Evolutionary conservation across 2,113 vertebrate genomes (phyloP).

Genomic region (Morone saxatilis): DNA sequence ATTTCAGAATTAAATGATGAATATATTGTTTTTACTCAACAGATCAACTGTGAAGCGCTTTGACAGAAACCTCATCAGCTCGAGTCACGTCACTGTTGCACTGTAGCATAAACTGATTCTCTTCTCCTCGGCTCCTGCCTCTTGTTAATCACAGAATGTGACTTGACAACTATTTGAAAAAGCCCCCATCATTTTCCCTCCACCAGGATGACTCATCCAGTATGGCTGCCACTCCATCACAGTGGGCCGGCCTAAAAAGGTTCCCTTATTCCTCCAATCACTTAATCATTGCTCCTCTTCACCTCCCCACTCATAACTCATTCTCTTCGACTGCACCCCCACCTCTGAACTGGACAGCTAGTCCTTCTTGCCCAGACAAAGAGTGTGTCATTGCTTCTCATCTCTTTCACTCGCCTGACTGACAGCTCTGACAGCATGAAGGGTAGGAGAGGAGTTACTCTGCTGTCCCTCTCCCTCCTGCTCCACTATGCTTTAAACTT

Average conservation of each 20-base stretch:
- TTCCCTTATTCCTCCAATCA: conserved; percentile 49
- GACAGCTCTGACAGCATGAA: conserved; percentile 63
- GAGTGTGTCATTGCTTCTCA: conserved; percentile 39
- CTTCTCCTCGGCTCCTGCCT: conserved; percentile 42
- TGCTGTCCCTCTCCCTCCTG: not conserved
- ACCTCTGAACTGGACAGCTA: conserved; percentile 41
- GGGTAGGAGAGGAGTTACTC: conserved; percentile 35
- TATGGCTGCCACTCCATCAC: conserved; percentile 76
- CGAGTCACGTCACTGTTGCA: conserved; percentile 34
- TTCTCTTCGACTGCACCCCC: conserved; percentile 10
- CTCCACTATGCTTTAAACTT: conserved; percentile 27
- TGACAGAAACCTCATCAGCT: conserved; percentile 56
- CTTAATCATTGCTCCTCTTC: conserved; percentile 56
- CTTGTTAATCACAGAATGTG: conserved; percentile 72
- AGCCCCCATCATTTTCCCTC: conserved; percentile 56
- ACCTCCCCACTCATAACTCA: conserved; percentile 55
- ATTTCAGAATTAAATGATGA: conserved; percentile 6
- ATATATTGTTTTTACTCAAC: not conserved
- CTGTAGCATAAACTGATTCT: conserved; percentile 35
- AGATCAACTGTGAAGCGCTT: conserved; percentile 30
- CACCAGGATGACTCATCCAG: conserved; percentile 72
- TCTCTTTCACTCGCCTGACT: conserved; percentile 50
- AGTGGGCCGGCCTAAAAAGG: conserved; percentile 43
- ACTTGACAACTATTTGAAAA: conserved; percentile 71
- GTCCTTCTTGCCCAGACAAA: conserved; percentile 38